Percentiles rank a stretch among this genome's conserved stretches.
phyloP scores from a whole-genome alignment of 2,113 vertebrate genomes.

The Hydrolagus affinis region DNA sequence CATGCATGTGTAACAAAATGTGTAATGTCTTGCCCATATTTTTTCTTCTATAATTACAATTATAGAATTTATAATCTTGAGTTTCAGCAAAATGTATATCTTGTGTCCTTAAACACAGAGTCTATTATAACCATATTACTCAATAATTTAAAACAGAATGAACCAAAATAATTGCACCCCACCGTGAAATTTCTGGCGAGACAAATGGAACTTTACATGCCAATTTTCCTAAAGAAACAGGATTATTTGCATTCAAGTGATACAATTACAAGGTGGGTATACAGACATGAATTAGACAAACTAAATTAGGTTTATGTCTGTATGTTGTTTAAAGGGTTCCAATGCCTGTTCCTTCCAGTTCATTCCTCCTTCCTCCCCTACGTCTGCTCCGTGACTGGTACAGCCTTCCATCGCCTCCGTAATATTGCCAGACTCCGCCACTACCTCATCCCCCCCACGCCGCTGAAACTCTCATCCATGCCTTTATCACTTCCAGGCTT shows the following conservation, averaged over 20 bases:
- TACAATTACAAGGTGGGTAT: neutral
- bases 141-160: neutral
- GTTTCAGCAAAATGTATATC: neutral
- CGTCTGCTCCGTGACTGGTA: no score
- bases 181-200: neutral
- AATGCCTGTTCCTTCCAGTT: neutral
- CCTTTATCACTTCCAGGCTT: no score
- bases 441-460: no score
- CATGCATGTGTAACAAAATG: neutral
- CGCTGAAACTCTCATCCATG: no score
- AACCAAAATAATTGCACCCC: neutral
- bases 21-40: neutral
- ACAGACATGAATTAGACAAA: neutral
- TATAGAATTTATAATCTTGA: neutral
- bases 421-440: no score
- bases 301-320: neutral
- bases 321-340: neutral
- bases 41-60: neutral
- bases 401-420: no score
- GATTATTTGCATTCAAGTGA: neutral
- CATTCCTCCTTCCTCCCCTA: no score
- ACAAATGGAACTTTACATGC: neutral
- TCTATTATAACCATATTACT: neutral
- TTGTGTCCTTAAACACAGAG: neutral
- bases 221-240: neutral